Conservation (phyloP, 2,113 vertebrate species). For the Gymnorhina tibicen region DNA sequence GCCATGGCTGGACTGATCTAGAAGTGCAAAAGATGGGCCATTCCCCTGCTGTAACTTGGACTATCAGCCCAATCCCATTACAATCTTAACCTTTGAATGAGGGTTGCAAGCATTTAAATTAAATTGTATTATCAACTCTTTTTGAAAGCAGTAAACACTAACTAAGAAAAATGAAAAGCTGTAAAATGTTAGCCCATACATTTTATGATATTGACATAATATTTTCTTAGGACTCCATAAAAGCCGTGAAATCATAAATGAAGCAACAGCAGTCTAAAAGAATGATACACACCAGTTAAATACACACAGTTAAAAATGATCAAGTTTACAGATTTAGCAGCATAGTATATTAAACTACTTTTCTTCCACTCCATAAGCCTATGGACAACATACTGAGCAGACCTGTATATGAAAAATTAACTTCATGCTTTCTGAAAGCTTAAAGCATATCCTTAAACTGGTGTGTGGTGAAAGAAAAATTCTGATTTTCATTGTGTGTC, state of each 20-base stretch:
- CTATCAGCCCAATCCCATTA: background rate
- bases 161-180: background rate
- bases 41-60: background rate
- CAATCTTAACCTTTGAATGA: background rate
- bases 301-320: background rate
- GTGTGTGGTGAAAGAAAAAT: background rate
- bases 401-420: background rate
- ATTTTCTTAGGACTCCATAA: background rate
- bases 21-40: background rate
- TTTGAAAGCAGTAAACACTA: background rate
- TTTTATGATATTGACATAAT: background rate
- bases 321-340: background rate
- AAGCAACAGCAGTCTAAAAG: background rate
- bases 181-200: background rate
- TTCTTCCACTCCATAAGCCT: background rate
- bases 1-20: background rate
- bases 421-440: background rate
- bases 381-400: background rate
- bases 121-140: background rate
- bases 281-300: background rate
- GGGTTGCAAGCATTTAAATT: background rate
- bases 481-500: background rate
- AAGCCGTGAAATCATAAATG: background rate
- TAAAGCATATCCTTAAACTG: background rate
- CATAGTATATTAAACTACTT: background rate